Base-by-base conservation (phyloP, 2,888 invertebrate genomes). In the Lycaena phlaeas region DNA sequence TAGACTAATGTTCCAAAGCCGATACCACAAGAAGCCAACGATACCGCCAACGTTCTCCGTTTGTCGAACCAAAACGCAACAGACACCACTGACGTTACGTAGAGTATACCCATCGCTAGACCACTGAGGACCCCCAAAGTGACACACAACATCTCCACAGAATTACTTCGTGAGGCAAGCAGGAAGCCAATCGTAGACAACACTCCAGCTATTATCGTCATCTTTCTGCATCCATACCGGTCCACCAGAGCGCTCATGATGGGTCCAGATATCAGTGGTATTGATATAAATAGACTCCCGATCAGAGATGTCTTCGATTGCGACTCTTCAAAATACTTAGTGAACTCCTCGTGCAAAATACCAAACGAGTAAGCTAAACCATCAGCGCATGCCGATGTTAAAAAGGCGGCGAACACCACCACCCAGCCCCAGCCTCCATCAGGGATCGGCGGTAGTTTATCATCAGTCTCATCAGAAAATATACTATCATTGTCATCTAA, bases 321-420 rank as follows among this genome's bases (percentile, higher is more conserved):
- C 6, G 91, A 91, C 17, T 92, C 91, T 10, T 88, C 85, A 61
- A 96, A 97, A 57, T 92, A 90, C 5, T 87, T 71, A 11, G 93
- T 85, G 54, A 97, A 90, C 61, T 94, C 91, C 9, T 92, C 90
- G 61, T 92, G 95, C 7, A 97, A 81, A 5, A 96, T 85, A 1
- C 97, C 97, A 61, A 97, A 97, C 1, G 95, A 95, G 68, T 96
- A 95, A 5, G 94, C 94, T 29, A 96, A 87, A 0, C 97, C 97
- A 66, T 97, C 97, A 26, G 95, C 94, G 41, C 97, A 92, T 52
- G 95, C 88, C 27, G 95, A 93, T n/a, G 95, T 89, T 14, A 95
- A 66, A 50, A 97, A 89, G 0, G 95, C 93, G 3, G 95, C 89
- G 7, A 90, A 75, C 0, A 97, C 96, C 0, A 97, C 92, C 18